Conservation (phyloP, 92 coral and sea anemone species). For the Desmophyllum pertusum region DNA sequence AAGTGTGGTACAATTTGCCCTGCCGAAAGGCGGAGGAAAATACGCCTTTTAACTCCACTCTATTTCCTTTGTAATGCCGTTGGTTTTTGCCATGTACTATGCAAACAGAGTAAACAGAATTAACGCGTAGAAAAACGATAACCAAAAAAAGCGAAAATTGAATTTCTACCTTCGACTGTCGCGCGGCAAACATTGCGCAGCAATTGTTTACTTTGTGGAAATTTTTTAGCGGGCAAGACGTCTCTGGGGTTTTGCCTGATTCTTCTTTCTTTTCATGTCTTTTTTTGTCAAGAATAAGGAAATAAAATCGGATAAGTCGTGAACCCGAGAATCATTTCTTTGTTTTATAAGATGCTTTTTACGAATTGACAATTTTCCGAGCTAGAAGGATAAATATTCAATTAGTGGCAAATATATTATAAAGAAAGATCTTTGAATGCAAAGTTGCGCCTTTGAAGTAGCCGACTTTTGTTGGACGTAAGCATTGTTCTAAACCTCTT, state of each 20-base stretch:
- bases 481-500: slow-evolving; percentile 46
- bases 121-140: slow-evolving; percentile 68
- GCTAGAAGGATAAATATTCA: slow-evolving; percentile 81
- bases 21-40: not conserved
- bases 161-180: slow-evolving; percentile 59
- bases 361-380: slow-evolving; percentile 63
- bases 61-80: slow-evolving; percentile 23
- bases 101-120: slow-evolving; percentile 70
- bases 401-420: slow-evolving; percentile 62
- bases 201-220: slow-evolving; percentile 61
- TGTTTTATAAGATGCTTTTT: slow-evolving; percentile 57
- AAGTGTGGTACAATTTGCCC: not conserved
- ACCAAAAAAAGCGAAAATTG: slow-evolving; percentile 67
- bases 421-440: slow-evolving; percentile 47
- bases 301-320: slow-evolving; percentile 21
- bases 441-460: slow-evolving; percentile 53
- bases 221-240: slow-evolving; percentile 54
- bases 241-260: slow-evolving; percentile 33
- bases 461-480: slow-evolving; percentile 45
- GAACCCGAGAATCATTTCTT: slow-evolving; percentile 50
- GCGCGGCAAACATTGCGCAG: slow-evolving; percentile 57
- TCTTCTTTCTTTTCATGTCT: slow-evolving; percentile 21
- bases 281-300: not conserved
- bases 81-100: slow-evolving; percentile 55
- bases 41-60: slow-evolving; percentile 8